phyloP scores from a whole-genome alignment of 1,140 invertebrate genomes.

The Telenomus remus region DNA sequence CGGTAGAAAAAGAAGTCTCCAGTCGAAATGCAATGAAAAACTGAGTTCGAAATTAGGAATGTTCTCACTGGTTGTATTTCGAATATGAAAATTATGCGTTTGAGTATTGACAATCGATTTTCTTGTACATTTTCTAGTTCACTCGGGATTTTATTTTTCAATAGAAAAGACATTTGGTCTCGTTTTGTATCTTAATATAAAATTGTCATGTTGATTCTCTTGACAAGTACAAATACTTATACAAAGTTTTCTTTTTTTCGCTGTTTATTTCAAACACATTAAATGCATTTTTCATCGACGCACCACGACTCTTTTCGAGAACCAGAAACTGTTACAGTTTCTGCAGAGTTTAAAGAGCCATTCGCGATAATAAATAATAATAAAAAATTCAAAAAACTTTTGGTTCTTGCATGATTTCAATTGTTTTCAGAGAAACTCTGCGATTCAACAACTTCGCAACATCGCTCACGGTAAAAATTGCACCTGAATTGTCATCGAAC shows the following conservation, averaged over 20 bases:
- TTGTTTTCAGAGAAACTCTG: too few species aligned
- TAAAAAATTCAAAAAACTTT: too few species aligned
- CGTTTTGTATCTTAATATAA: not conserved
- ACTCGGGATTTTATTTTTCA: too few species aligned
- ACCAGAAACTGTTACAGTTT: not conserved
- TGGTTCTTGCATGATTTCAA: too few species aligned
- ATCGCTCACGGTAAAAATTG: too few species aligned
- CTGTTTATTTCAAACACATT: not conserved
- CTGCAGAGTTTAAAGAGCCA: too few species aligned
- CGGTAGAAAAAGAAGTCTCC: too few species aligned
- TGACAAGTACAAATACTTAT: slow-evolving; percentile 29
- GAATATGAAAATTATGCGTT: slow-evolving; percentile 63
- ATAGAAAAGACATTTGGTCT: not conserved
- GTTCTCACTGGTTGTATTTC: slow-evolving; percentile 52
- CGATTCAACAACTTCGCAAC: too few species aligned
- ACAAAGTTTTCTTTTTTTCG: slow-evolving; percentile 3
- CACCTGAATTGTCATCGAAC: too few species aligned
- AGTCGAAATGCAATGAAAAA: not conserved
- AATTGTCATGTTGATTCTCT: slow-evolving; percentile 15
- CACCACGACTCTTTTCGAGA: not conserved
- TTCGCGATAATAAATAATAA: too few species aligned
- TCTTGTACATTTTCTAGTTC: too few species aligned
- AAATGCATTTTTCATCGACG: not conserved
- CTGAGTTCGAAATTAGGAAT: slow-evolving; percentile 25
- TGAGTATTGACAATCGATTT: slow-evolving; percentile 62